phyloP scores from a whole-genome alignment of 2,797 vertebrate genomes.

The Hylomyscus alleni region DNA sequence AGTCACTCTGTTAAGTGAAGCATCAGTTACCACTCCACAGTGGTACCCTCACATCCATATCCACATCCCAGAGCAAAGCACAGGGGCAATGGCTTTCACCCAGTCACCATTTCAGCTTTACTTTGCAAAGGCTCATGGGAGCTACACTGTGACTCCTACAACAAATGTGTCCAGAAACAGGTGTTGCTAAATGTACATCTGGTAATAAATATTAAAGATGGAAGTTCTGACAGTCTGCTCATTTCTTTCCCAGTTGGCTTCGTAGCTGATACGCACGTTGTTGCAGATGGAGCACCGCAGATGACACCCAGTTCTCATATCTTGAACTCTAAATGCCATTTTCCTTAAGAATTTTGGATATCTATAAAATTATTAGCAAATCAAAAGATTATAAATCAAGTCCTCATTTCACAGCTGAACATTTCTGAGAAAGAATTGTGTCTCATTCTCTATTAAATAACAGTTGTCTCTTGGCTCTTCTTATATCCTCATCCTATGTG shows the following conservation, averaged over 20 bases:
- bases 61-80: neutral
- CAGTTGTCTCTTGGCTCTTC: neutral
- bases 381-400: constrained; percentile 32
- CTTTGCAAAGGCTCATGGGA: constrained; percentile 15
- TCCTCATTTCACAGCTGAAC: neutral
- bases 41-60: neutral
- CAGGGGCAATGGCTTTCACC: neutral
- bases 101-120: neutral
- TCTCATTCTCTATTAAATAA: constrained; percentile 31
- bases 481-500: neutral
- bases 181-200: constrained; percentile 50
- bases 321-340: constrained; percentile 55
- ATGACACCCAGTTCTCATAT: constrained; percentile 18
- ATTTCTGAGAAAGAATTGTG: constrained; percentile 47
- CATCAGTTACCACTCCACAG: neutral
- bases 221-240: neutral
- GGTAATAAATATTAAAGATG: constrained; percentile 67
- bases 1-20: neutral
- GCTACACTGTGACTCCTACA: constrained; percentile 18
- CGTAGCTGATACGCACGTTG: neutral
- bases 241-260: neutral
- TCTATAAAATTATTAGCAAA: constrained; percentile 51
- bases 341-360: constrained; percentile 30
- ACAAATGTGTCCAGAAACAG: constrained; percentile 44
- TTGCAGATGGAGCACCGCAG: neutral